phyloP scores from a whole-genome alignment of 2,888 invertebrate species.

The Campoplex nolae region DNA sequence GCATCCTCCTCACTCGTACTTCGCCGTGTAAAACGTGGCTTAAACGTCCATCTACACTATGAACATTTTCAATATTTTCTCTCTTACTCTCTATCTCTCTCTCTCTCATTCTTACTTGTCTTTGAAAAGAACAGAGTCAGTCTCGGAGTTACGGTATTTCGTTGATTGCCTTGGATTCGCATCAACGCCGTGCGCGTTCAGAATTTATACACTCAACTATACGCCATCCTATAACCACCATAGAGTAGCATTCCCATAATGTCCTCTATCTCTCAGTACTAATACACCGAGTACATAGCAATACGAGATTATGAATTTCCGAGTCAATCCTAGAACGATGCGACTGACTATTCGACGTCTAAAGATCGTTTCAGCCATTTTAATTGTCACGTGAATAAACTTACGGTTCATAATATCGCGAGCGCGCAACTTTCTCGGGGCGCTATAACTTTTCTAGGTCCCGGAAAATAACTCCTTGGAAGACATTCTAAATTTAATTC shows the following conservation, averaged over 20 bases:
- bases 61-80: constrained; percentile 49
- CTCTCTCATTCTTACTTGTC: constrained; percentile 38
- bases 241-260: constrained; percentile 34
- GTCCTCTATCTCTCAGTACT: constrained; percentile 30
- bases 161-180: constrained; percentile 77
- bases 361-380: constrained; percentile 25
- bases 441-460: not conserved
- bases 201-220: constrained; percentile 48
- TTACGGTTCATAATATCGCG: constrained; percentile 19
- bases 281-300: constrained; percentile 30
- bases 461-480: constrained; percentile 8
- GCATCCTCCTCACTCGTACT: constrained; percentile 13
- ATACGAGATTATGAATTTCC: constrained; percentile 33
- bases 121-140: constrained; percentile 60
- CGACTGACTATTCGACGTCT: constrained; percentile 37
- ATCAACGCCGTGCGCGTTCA: constrained; percentile 64
- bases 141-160: constrained; percentile 77
- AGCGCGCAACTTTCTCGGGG: constrained; percentile 15
- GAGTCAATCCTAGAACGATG: constrained; percentile 17
- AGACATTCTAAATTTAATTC: not conserved
- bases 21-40: constrained; percentile 10
- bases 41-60: constrained; percentile 39
- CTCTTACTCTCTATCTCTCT: constrained; percentile 40
- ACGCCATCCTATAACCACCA: constrained; percentile 29
- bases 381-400: constrained; percentile 41